A percentile compares a stretch with the other conserved stretches of the same genome.
phyloP scores from a whole-genome alignment of 1,140 invertebrate species.

The Heliothis subflexa region DNA sequence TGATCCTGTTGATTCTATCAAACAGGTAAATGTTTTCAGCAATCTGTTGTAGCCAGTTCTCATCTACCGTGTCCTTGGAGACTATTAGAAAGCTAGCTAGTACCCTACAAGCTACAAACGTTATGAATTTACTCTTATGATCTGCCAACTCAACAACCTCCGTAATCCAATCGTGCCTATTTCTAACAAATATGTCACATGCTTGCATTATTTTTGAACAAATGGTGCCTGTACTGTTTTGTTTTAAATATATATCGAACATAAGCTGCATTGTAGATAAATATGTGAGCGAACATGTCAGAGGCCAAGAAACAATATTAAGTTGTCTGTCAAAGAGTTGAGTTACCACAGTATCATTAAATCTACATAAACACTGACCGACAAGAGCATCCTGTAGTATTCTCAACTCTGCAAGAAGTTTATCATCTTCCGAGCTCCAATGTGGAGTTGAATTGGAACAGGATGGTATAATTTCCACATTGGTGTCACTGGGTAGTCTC shows the following conservation, averaged over 20 bases:
- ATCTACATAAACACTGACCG: slow-evolving; percentile 92
- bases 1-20: slow-evolving; percentile 86
- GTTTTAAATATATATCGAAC: slow-evolving; percentile 94
- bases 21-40: slow-evolving; percentile 88
- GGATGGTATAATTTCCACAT: slow-evolving; percentile 72
- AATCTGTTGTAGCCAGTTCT: slow-evolving; percentile 92
- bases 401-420: slow-evolving; percentile 72
- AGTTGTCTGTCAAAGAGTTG: slow-evolving; percentile 90
- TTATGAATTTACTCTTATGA: slow-evolving; percentile 92
- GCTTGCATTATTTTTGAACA: slow-evolving; percentile 92
- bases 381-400: slow-evolving; percentile 88
- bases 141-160: slow-evolving; percentile 93
- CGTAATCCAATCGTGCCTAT: slow-evolving; percentile 93
- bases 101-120: slow-evolving; percentile 92
- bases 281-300: slow-evolving; percentile 91
- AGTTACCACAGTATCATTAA: slow-evolving; percentile 89
- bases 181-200: slow-evolving; percentile 92
- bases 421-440: slow-evolving; percentile 77
- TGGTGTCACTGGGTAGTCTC: slow-evolving; percentile 67
- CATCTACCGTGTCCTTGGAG: slow-evolving; percentile 92
- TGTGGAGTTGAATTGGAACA: slow-evolving; percentile 69
- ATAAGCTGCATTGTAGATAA: slow-evolving; percentile 93
- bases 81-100: slow-evolving; percentile 94
- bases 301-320: slow-evolving; percentile 90
- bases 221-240: slow-evolving; percentile 92